Evolutionary conservation across 1,140 invertebrate genomes (phyloP), one percentile per base, ranked within the genome.

Genomic region (Drosophila saltans): DNA sequence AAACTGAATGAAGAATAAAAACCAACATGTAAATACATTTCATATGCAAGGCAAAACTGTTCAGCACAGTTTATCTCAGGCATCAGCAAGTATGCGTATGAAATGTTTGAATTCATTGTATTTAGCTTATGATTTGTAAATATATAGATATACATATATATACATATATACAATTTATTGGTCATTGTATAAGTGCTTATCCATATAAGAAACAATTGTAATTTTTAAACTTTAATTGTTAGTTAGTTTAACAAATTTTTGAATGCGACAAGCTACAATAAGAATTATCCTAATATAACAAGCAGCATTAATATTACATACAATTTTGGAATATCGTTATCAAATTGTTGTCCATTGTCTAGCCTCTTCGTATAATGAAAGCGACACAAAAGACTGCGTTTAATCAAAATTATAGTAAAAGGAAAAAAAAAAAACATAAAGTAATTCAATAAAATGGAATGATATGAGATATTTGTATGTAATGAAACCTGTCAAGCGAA

Each of bases 231-330:
- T 24, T n/a, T 77, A 77, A 57, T 30, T 24, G 55, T 77, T 77
- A 77, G 75, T 62, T 77, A 77, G 43, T 62, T 61, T 77, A 77
- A 77, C 74, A 57, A 77, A 77, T 77, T 77, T 68, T 77, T 68
- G 61, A 76, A 41, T 36, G 60, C 69, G 43, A 67, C 40, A 69
- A 41, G 16, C n/a, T 45, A 10, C 39, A 67, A 45, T 62, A 75
- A 10, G 69, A 73, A 76, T 69, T 76, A 76, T 75, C 45, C 45
- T 52, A 52, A 52, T 69, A 76, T 69, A 75, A 64, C 16, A 36
- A 65, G 59, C 41, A 43, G 60, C 72, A 76, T 75, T 69, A 76
- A 75, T 55, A 39, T 58, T 39, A 58, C 3, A 36, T 16, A 21
- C 6, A 21, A 21, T 58, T 36, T 39, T 39, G 16, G n/a, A 21